These are phyloP conservation scores for Uria lomvia DNA, from an alignment of 2,113 vertebrate species.

Conservation along the genomic window DNA sequence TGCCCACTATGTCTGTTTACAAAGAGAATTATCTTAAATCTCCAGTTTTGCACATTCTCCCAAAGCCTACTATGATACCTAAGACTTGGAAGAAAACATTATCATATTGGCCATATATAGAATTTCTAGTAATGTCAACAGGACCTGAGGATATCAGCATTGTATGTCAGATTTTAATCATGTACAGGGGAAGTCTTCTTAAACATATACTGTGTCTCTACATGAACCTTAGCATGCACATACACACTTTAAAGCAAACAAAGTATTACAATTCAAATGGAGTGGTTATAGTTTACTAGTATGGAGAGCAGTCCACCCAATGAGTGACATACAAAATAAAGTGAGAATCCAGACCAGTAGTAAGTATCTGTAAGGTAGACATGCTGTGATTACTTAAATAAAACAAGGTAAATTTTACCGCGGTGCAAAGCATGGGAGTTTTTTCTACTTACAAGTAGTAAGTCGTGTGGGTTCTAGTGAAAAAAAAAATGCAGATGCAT, in stretches of 20 bases:
- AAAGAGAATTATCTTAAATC: not conserved
- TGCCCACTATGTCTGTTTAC: not conserved
- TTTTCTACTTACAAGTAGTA: not conserved
- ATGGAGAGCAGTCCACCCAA: constrained; percentile 3
- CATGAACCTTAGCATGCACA: not conserved
- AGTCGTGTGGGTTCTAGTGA: not conserved
- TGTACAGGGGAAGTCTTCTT: not conserved
- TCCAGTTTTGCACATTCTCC: not conserved
- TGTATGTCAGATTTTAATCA: not conserved
- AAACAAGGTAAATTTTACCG: not conserved
- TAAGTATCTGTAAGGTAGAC: not conserved
- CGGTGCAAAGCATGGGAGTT: not conserved
- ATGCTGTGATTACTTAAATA: not conserved
- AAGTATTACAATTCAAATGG: constrained; percentile 22
- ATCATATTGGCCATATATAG: not conserved
- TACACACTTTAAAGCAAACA: not conserved
- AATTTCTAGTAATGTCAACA: not conserved
- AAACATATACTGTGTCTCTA: not conserved
- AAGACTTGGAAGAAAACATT: not conserved
- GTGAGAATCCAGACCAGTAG: not conserved
- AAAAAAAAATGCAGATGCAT: not conserved
- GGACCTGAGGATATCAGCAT: not conserved
- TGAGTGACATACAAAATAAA: constrained; percentile 54
- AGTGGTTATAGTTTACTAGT: not conserved
- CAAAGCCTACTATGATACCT: not conserved